Percentiles rank a stretch among this genome's conserved stretches.
These are phyloP conservation scores for Drosophila multiciliata DNA, from an alignment of 2,888 invertebrate species.

Conservation along the genomic window DNA sequence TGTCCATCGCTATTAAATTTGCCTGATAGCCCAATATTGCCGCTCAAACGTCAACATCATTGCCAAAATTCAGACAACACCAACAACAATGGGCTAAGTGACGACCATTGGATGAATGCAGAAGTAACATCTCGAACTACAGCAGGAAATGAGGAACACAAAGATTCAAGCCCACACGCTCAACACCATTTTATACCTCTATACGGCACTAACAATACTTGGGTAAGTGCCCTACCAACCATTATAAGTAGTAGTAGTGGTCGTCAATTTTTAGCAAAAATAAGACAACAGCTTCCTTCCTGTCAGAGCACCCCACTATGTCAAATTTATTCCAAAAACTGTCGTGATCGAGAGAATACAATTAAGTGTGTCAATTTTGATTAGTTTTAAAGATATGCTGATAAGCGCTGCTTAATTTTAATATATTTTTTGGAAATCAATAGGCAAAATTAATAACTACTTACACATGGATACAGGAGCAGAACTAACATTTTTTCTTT, in stretches of 20 bases:
- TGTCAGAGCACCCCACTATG: background rate
- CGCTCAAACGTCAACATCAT: conserved; percentile 59
- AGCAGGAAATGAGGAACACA: conserved; percentile 60
- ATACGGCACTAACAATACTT: conserved; percentile 79
- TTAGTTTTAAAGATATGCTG: background rate
- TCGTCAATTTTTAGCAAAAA: conserved; percentile 51
- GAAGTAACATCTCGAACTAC: conserved; percentile 32
- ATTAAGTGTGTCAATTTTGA: too few relatives aligned
- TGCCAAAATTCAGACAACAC: conserved; percentile 53
- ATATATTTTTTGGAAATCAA: background rate
- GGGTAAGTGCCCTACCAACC: conserved; percentile 66
- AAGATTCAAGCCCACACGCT: conserved; percentile 56
- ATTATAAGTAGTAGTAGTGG: background rate
- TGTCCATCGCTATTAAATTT: conserved; percentile 77
- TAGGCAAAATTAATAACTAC: background rate
- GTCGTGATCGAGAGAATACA: background rate
- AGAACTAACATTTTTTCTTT: background rate
- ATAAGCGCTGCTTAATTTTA: background rate
- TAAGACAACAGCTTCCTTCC: background rate
- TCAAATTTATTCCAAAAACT: background rate
- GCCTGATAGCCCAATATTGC: conserved; percentile 83
- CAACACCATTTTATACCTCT: conserved; percentile 80
- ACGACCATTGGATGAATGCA: conserved; percentile 30
- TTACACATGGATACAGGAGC: background rate
- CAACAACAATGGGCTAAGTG: conserved; percentile 39